Conservation (phyloP, 1,140 invertebrate genomes). For the Drosophila trapezifrons region DNA sequence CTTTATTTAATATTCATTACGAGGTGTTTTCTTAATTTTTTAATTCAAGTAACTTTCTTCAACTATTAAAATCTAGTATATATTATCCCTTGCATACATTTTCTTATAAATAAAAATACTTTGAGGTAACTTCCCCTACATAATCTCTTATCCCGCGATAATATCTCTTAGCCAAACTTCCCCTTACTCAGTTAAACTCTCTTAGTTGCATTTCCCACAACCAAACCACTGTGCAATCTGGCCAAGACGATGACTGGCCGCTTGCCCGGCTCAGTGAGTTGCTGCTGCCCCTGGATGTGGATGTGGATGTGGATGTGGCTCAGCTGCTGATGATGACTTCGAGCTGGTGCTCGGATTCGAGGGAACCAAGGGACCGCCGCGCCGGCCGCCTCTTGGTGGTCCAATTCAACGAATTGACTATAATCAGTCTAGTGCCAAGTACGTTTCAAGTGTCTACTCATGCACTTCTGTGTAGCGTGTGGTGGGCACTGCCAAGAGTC, state of each 20-base stretch:
- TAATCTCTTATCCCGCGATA: not conserved
- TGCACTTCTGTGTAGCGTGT: conserved; percentile 63
- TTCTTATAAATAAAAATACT: not conserved
- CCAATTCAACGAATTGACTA: conserved; percentile 83
- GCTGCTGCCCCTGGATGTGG: conserved; percentile 22
- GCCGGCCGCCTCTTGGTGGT: conserved; percentile 68
- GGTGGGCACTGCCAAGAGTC: conserved; percentile 35
- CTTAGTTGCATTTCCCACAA: not conserved
- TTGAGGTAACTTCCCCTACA: not conserved
- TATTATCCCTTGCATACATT: not conserved
- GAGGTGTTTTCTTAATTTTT: no score
- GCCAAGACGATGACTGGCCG: conserved; percentile 65
- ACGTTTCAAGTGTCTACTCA: conserved; percentile 81
- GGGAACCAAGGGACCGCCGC: conserved; percentile 40
- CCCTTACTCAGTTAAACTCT: not conserved
- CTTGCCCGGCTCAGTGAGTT: conserved; percentile 61
- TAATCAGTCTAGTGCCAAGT: conserved; percentile 83
- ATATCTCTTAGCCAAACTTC: not conserved
- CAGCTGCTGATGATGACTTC: conserved; percentile 42
- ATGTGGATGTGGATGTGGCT: conserved; percentile 34
- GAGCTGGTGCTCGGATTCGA: conserved; percentile 35
- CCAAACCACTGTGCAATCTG: conserved; percentile 35
- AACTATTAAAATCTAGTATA: not conserved
- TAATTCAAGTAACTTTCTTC: not conserved
- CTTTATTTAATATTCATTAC: no score